Evolutionary conservation across 2,888 invertebrate species (phyloP).

Genomic region (Drosophila tanythrix): DNA sequence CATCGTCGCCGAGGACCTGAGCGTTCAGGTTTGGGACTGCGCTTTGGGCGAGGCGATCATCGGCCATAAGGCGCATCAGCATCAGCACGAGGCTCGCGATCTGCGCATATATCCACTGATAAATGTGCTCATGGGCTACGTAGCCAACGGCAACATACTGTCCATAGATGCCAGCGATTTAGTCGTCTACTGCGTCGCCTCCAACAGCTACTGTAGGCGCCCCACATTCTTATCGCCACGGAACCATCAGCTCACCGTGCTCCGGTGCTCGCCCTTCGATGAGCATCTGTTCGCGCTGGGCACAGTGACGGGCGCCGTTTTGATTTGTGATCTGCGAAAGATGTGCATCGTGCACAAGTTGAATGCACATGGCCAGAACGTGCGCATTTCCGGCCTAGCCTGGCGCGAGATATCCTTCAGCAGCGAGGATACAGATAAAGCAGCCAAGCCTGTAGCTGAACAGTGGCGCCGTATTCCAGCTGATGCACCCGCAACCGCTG

Average conservation of each 20-base stretch:
- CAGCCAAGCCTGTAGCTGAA: constrained; percentile 3
- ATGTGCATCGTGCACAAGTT: constrained; percentile 85
- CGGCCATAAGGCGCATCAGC: constrained; percentile 83
- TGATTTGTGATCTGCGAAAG: constrained; percentile 80
- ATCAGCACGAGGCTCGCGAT: constrained; percentile 78
- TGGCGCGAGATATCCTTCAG: constrained; percentile 70
- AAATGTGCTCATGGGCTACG: constrained; percentile 73
- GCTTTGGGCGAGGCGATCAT: constrained; percentile 74
- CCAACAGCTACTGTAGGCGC: constrained; percentile 81
- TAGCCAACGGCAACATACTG: constrained; percentile 82
- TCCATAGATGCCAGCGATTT: constrained; percentile 80
- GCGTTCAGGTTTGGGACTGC: constrained; percentile 84
- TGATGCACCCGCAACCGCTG: background rate
- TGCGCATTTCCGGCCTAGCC: constrained; percentile 87
- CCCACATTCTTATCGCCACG: constrained; percentile 76
- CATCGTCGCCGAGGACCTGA: constrained; percentile 80
- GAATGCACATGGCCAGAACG: constrained; percentile 91
- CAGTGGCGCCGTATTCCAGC: constrained; percentile 35
- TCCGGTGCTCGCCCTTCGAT: constrained; percentile 82
- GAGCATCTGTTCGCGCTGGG: constrained; percentile 82
- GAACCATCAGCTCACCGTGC: constrained; percentile 70
- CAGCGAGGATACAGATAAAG: constrained; percentile 14
- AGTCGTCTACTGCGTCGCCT: constrained; percentile 83
- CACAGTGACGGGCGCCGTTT: constrained; percentile 77
- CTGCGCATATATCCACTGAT: constrained; percentile 18